phyloP scores from a whole-genome alignment of 2,888 invertebrate genomes.

The Stratiomys singularior region DNA sequence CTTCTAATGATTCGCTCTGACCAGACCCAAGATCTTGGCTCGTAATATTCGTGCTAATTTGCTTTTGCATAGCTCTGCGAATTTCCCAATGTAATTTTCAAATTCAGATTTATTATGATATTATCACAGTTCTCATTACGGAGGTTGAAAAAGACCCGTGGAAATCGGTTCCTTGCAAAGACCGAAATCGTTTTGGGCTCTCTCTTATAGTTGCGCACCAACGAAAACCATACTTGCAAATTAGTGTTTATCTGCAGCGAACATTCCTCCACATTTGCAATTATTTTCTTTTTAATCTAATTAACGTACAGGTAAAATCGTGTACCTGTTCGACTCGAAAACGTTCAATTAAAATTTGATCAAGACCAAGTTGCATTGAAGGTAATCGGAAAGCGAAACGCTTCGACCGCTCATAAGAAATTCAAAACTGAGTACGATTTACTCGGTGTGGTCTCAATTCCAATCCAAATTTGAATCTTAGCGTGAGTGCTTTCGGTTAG shows the following conservation, averaged over 20 bases:
- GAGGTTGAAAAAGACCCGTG: too few species aligned
- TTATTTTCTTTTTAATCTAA: slow-evolving; percentile 42
- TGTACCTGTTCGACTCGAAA: slow-evolving; percentile 29
- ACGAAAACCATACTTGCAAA: background rate
- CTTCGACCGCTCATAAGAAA: background rate
- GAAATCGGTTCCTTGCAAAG: too few species aligned
- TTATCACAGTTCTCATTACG: too few species aligned
- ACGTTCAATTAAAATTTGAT: slow-evolving; percentile 42
- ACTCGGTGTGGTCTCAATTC: background rate
- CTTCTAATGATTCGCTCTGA: too few species aligned
- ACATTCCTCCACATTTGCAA: background rate
- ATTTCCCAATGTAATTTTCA: too few species aligned
- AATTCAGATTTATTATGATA: too few species aligned
- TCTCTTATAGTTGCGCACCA: background rate
- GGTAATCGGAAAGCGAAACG: background rate
- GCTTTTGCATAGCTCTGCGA: too few species aligned
- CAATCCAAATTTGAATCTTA: background rate
- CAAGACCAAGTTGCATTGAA: background rate
- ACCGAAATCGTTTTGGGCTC: too few species aligned
- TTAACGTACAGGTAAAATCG: slow-evolving; percentile 28
- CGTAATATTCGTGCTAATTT: too few species aligned
- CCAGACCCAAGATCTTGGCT: too few species aligned
- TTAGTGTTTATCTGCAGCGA: background rate
- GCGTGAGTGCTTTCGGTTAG: too few species aligned
- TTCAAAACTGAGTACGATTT: background rate